A percentile compares a stretch with the other conserved stretches of the same genome.
Conservation (phyloP, 2,888 invertebrate species). For the Adelognathus sp. region DNA sequence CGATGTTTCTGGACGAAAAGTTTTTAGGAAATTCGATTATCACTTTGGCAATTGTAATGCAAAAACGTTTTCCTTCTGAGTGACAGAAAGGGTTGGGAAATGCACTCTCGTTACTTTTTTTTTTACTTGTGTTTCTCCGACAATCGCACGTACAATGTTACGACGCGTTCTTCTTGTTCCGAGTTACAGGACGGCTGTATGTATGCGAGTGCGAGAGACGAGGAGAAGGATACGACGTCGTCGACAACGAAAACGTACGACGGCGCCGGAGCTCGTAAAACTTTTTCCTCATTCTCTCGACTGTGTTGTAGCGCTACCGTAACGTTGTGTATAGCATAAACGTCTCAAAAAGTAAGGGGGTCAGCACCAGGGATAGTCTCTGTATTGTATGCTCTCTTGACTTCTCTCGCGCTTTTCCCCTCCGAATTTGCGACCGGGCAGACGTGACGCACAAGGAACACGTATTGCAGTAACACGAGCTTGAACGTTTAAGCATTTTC, state of each 20-base stretch:
- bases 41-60: too few relatives aligned
- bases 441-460: conserved; percentile 41
- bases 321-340: not conserved
- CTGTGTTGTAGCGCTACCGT: not conserved
- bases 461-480: conserved; percentile 11
- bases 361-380: conserved; percentile 32
- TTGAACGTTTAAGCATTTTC: conserved; percentile 8
- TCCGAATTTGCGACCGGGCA: not conserved
- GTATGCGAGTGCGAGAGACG: conserved; percentile 18
- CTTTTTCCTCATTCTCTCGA: conserved; percentile 33
- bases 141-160: conserved; percentile 7
- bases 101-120: conserved; percentile 14
- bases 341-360: conserved; percentile 45
- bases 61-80: not conserved
- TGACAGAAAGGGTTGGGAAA: not conserved
- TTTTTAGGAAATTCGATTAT: too few relatives aligned
- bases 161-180: conserved; percentile 26
- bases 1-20: too few relatives aligned
- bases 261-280: conserved; percentile 55
- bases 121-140: conserved; percentile 7
- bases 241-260: conserved; percentile 45
- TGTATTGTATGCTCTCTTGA: conserved; percentile 4
- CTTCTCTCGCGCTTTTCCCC: not conserved
- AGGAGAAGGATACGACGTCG: conserved; percentile 30
- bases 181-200: not conserved